Conservation (phyloP, 2,113 vertebrate species). For the Gallinago paraguaiae region DNA sequence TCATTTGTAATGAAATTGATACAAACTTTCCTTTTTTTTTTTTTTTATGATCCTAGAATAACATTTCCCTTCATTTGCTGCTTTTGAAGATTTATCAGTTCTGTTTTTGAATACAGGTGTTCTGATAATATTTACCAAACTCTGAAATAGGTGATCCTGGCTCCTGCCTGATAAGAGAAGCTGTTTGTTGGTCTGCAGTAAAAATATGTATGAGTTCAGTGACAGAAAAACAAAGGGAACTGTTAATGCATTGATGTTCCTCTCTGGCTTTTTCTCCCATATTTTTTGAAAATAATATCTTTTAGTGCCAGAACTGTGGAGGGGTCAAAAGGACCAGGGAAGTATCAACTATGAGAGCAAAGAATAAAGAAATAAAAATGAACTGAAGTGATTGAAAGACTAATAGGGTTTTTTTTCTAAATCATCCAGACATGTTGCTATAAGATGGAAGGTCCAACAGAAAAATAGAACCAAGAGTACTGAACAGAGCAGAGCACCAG, state of each 20-base stretch:
- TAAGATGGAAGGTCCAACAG: neutral
- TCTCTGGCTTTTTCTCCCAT: neutral
- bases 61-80: neutral
- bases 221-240: constrained; percentile 11
- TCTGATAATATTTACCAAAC: neutral
- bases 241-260: neutral
- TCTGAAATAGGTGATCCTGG: constrained; percentile 29
- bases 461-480: neutral
- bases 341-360: neutral
- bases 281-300: constrained; percentile 3
- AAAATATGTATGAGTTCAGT: neutral
- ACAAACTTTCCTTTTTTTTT: neutral
- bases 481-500: neutral
- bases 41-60: neutral
- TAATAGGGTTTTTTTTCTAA: neutral
- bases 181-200: constrained; percentile 11
- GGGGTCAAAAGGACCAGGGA: neutral
- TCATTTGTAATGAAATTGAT: neutral
- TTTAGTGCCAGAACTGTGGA: neutral
- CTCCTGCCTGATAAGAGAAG: constrained; percentile 38
- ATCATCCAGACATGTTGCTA: neutral
- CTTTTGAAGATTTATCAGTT: constrained; percentile 42
- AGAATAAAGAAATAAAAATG: neutral
- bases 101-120: neutral
- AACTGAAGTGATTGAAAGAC: neutral